Evolutionary conservation across 2,797 vertebrate species (phyloP).

Genomic region (Diplodus puntazzo): DNA sequence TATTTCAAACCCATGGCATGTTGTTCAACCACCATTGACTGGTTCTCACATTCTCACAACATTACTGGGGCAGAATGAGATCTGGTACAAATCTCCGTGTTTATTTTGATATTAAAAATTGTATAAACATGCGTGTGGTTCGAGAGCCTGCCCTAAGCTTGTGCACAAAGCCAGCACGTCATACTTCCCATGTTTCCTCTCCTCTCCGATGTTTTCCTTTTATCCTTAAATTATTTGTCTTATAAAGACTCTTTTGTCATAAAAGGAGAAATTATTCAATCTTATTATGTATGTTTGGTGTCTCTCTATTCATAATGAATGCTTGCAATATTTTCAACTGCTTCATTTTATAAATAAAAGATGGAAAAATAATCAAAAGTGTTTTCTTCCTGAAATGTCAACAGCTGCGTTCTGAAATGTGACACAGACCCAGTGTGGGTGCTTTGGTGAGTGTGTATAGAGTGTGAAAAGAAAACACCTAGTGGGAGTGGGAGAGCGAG

Average conservation of each 20-base stretch:
- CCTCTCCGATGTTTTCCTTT: conserved; percentile 49
- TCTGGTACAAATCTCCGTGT: conserved; percentile 28
- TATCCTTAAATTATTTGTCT: conserved; percentile 93
- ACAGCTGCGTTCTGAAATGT: conserved; percentile 26
- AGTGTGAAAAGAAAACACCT: conserved; percentile 48
- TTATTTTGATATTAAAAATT: conserved; percentile 52
- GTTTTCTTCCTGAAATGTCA: conserved; percentile 21
- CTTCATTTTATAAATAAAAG: conserved; percentile 73
- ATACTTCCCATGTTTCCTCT: conserved; percentile 28
- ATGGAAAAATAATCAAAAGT: conserved; percentile 23
- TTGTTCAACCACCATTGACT: conserved; percentile 5
- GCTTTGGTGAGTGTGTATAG: conserved; percentile 6
- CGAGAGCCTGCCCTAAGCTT: conserved; percentile 24
- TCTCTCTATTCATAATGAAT: conserved; percentile 39
- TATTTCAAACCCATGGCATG: conserved; percentile 6
- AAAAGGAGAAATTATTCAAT: conserved; percentile 55
- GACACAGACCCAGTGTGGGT: background rate
- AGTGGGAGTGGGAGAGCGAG: conserved; percentile 7
- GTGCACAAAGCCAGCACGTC: conserved; percentile 39
- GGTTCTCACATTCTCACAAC: conserved; percentile 27
- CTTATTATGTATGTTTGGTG: conserved; percentile 41
- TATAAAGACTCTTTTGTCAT: conserved; percentile 85
- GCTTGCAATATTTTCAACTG: conserved; percentile 54
- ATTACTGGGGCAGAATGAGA: conserved; percentile 1
- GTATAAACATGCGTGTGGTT: conserved; percentile 48